A percentile compares a stretch with the other conserved stretches of the same genome.
phyloP scores from a whole-genome alignment of 2,113 vertebrate genomes.

The Corythoichthys intestinalis region DNA sequence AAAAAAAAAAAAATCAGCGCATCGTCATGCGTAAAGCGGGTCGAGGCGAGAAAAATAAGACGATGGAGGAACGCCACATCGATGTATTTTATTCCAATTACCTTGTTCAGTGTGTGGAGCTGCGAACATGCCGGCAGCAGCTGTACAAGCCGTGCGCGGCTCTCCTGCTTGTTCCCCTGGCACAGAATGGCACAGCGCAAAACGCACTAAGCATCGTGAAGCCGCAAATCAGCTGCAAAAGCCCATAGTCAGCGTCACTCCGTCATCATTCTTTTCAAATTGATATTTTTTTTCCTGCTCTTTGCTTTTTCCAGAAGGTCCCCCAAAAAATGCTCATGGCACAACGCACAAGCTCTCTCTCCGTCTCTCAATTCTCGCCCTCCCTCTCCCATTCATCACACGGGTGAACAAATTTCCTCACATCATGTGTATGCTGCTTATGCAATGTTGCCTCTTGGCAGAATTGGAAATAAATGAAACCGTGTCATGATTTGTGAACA shows the following conservation, averaged over 20 bases:
- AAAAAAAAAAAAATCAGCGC: constrained; percentile 31
- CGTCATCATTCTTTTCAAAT: neutral
- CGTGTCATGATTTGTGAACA: neutral
- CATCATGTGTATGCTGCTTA: constrained; percentile 21
- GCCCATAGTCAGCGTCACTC: neutral
- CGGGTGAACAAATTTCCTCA: constrained; percentile 35
- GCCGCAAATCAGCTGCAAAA: constrained; percentile 38
- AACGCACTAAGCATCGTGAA: neutral
- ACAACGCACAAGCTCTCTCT: constrained; percentile 40
- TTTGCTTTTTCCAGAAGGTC: constrained; percentile 17
- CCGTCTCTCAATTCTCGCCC: constrained; percentile 22
- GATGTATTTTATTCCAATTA: constrained; percentile 24
- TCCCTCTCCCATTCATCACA: constrained; percentile 54
- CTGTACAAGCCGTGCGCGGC: constrained; percentile 18
- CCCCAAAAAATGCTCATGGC: constrained; percentile 51
- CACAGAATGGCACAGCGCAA: neutral
- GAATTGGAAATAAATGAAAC: neutral
- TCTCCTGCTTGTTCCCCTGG: neutral
- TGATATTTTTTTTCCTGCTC: neutral
- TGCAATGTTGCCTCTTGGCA: neutral
- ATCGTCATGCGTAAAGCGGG: constrained; percentile 34
- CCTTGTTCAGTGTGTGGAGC: constrained; percentile 36
- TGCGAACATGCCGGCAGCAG: constrained; percentile 40
- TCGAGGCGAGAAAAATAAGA: constrained; percentile 38
- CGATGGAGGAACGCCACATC: neutral